Base-by-base conservation (phyloP, 2,797 vertebrate genomes). In the Orestias chungarensis region DNA sequence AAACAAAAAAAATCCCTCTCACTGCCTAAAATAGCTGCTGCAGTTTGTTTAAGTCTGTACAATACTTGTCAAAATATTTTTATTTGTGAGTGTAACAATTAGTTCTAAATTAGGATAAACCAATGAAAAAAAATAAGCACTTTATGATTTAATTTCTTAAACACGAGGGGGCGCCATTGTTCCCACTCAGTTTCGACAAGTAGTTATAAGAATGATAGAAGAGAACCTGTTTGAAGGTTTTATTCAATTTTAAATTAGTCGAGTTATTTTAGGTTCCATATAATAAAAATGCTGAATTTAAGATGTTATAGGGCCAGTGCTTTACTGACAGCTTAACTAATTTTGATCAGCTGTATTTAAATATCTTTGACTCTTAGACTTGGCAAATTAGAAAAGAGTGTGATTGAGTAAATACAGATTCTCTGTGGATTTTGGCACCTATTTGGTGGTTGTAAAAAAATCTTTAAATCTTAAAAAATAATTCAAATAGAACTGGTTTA, bases 141-240 rank as follows among this genome's bases (percentile, higher is more conserved):
- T 14, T 20, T 61, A 66, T 31, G 15, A 11, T 2, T 35, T 9
- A 8, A 25, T 40, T 38, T 38, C 18, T 35, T 44, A 47, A 14
- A 86, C 88, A 43, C 85, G 17, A 88, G 90, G 73, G 82, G 91
- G 90, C 80, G 84, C 73, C 66, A 3, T 33, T n/a, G 47, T 49
- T 25, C 42, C 27, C 31, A 5, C 5, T 35, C 55, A 1, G 62
- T 42, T 20, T n/a, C 7, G 23, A 33, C 12, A 44, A 2, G n/a
- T 17, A n/a, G 64, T 25, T 6, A 64, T 25, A n/a, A n/a, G 27
- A 2, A 25, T 64, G 14, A 9, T 25, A 17, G 27, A 52, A 52
- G 15, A 49, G n/a, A n/a, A n/a, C n/a, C n/a, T 15, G 52, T 14
- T 55, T 43, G 3, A n/a, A 57, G 17, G 33, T 57, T 33, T 35